phyloP scores from a whole-genome alignment of 2,888 invertebrate genomes.

The Acanthoscelides obtectus region DNA sequence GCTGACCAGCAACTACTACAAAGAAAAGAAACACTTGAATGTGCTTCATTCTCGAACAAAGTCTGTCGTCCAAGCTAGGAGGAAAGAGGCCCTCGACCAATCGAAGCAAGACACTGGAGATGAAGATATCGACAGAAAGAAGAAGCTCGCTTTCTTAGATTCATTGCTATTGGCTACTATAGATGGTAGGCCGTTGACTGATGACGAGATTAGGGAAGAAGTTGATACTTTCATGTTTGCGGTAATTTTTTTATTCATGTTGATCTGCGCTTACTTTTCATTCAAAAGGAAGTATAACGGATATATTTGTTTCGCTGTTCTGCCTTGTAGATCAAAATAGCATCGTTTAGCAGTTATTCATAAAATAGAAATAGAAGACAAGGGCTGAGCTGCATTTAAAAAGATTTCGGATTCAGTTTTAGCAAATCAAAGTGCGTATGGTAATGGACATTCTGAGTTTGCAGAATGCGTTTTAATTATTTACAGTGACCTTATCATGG shows the following conservation, averaged over 20 bases:
- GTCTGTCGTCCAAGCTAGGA: slow-evolving; percentile 46
- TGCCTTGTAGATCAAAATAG: no score
- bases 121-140: slow-evolving; percentile 40
- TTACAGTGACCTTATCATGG: no score
- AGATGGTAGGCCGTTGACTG: slow-evolving; percentile 55
- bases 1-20: slow-evolving; percentile 55
- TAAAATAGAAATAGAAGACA: no score
- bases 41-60: slow-evolving; percentile 54
- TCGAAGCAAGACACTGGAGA: slow-evolving; percentile 7
- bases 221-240: slow-evolving; percentile 74
- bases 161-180: slow-evolving; percentile 53
- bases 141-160: slow-evolving; percentile 65
- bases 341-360: no score
- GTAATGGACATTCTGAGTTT: no score
- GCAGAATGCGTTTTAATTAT: no score
- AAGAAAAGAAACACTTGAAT: slow-evolving; percentile 45
- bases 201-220: slow-evolving; percentile 61
- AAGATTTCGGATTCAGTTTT: no score
- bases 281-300: no score
- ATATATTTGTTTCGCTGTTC: no score
- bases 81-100: slow-evolving; percentile 9
- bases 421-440: no score
- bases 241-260: slow-evolving; percentile 47
- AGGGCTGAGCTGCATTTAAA: no score
- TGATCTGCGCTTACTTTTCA: not conserved